Percentiles rank a stretch among this genome's conserved stretches.
Evolutionary conservation across 2,797 vertebrate species (phyloP).

Genomic region (Labroides dimidiatus): DNA sequence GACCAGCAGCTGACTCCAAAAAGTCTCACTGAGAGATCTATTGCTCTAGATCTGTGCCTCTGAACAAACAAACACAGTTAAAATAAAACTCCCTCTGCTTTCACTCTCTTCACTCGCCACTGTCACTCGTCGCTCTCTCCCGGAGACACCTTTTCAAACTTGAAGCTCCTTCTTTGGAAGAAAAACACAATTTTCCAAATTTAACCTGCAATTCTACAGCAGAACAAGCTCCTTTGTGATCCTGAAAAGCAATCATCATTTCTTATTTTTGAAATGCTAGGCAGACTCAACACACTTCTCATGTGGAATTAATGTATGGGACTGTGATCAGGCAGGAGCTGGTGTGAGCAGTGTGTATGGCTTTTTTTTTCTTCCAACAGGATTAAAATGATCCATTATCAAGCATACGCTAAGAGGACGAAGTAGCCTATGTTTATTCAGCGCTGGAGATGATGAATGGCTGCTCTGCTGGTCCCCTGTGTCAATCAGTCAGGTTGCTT

Average conservation of each 20-base stretch:
- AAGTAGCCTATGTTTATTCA: conserved; percentile 69
- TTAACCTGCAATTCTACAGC: conserved; percentile 51
- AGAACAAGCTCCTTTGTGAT: conserved; percentile 54
- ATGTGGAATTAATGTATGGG: conserved; percentile 38
- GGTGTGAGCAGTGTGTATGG: conserved; percentile 32
- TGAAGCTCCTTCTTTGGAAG: conserved; percentile 46
- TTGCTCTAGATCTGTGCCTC: conserved; percentile 43
- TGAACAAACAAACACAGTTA: conserved; percentile 51
- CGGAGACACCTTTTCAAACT: conserved; percentile 53
- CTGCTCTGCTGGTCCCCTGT: conserved; percentile 52
- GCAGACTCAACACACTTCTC: conserved; percentile 31
- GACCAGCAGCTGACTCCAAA: conserved; percentile 38
- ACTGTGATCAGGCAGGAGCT: conserved; percentile 41
- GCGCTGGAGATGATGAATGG: conserved; percentile 61
- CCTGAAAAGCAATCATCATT: conserved; percentile 59
- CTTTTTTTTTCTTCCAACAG: conserved; percentile 12
- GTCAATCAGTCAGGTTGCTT: conserved; percentile 72
- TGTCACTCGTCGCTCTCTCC: conserved; percentile 39
- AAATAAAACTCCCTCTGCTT: conserved; percentile 40
- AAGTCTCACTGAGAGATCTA: conserved; percentile 48
- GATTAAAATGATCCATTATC: conserved; percentile 72
- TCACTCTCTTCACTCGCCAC: conserved; percentile 40
- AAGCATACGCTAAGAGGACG: conserved; percentile 47
- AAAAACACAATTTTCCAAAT: conserved; percentile 35
- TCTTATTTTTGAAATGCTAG: conserved; percentile 45